Evolutionary conservation across 2,797 vertebrate genomes (phyloP), one percentile per base, ranked within the genome.

Genomic region (Pangasius krempfi): DNA sequence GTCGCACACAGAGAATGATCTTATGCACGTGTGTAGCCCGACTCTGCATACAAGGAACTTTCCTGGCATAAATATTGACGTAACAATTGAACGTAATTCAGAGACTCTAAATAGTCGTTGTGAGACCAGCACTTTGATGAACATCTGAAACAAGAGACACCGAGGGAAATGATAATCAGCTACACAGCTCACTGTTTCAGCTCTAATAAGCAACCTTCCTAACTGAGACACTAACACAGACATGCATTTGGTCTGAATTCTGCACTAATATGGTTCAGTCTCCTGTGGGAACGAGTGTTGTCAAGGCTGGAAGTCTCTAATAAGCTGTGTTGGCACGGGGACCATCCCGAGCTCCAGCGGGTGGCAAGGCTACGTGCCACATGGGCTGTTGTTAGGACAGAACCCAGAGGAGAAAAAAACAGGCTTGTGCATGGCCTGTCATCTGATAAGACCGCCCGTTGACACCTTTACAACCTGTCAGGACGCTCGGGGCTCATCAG

Each of bases 261-360:
- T 5, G 40, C 81, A 84, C 47, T 84, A 54, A 84, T 68, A 52
- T n/a, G 30, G 12, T 52, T 54, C 58, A 7, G 33, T 8, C 14
- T 60, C 72, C 82, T 72, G 22, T 60, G 79, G 62, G 84, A 79
- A 25, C 40, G 27, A 76, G 70, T 62, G 75, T 85, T 50, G 75
- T 85, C 54, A 82, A 73, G 68, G 72, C 86, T 50, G 50, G 47
- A 66, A 73, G 62, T 90, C 62, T 90, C 47, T 91, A 92, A 92
- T 88, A 80, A 88, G 75, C 86, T n/a, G 70, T 50, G 78, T 87
- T 89, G 86, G 79, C 89, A 90, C 50, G 44, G 79, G 37, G 27
- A 87, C 82, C 52, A 5, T 86, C 72, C 82, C 47, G 40, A 83
- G 86, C 68, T 85, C 50, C 84, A 73, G 75, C 30, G 18, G 2